Conservation (phyloP, 1,140 invertebrate species). For the Drosophila leontia region DNA sequence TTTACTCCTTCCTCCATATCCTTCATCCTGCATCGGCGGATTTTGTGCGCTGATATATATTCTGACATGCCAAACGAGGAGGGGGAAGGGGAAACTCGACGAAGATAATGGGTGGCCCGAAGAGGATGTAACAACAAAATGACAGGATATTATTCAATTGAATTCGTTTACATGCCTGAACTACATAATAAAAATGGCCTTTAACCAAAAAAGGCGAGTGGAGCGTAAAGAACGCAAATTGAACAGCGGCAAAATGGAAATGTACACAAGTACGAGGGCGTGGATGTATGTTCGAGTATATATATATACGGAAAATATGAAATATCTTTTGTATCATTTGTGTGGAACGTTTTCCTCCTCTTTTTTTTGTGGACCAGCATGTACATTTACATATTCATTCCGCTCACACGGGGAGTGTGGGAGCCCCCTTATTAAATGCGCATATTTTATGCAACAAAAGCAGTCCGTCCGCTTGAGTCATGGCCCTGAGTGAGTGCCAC, state of each 20-base stretch:
- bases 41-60: slow-evolving; percentile 75
- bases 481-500: slow-evolving; percentile 34
- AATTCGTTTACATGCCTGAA: slow-evolving; percentile 83
- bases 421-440: slow-evolving; percentile 74
- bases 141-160: slow-evolving; percentile 84
- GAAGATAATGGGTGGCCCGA: slow-evolving; percentile 34
- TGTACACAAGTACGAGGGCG: slow-evolving; percentile 21
- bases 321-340: slow-evolving; percentile 62
- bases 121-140: slow-evolving; percentile 70
- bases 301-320: slow-evolving; percentile 43
- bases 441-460: slow-evolving; percentile 75
- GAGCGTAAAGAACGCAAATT: slow-evolving; percentile 54
- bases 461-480: slow-evolving; percentile 33
- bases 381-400: slow-evolving; percentile 74
- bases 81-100: not conserved
- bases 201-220: slow-evolving; percentile 50
- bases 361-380: slow-evolving; percentile 50
- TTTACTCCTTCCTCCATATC: slow-evolving; percentile 68
- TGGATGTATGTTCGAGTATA: not conserved
- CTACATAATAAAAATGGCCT: slow-evolving; percentile 79
- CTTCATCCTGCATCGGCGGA: slow-evolving; percentile 57
- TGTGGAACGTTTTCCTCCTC: slow-evolving; percentile 43
- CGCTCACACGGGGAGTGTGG: slow-evolving; percentile 24
- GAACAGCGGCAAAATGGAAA: slow-evolving; percentile 60
- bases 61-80: slow-evolving; percentile 70